Evolutionary conservation across 2,113 vertebrate species (phyloP), one percentile per base, ranked within the genome.

Genomic region (Nipponia nippon): DNA sequence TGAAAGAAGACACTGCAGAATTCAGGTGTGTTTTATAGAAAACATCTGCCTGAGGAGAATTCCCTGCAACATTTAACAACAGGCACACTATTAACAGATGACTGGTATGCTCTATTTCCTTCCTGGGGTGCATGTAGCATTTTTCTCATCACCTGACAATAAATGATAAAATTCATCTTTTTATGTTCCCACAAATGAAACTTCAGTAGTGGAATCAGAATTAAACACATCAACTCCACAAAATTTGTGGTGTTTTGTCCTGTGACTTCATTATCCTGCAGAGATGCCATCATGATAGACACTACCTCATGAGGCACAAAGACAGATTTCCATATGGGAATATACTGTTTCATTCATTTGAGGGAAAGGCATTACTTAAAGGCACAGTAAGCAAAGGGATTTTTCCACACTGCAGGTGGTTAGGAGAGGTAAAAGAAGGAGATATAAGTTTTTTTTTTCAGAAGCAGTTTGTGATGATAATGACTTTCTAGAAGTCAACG

Each of bases 61-160:
- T 71, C 56, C 29, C 32, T 75, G 56, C 38, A 82, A 42, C 1
- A 0, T 59, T 71, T 89, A 66, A 82, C n/a, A 89, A 23, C 22
- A 50, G 1, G 2, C 8, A 42, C 0, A 0, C 7, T 50, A 50
- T 29, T 67, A 67, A 44, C 19, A 62, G 62, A 38, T 62, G 15
- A 38, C 21, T 84, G 19, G 4, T 75, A 63, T 50, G 46, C 16
- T 90, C 32, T 6, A 36, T 79, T 67, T 90, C 52, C n/a, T 50
- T 87, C 29, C 47, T 49, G 40, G 21, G 29, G 14, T 32, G 47
- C 19, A 13, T 36, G 46, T 2, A 56, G 20, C 4, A 18, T 79
- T 92, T 79, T 79, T 47, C 22, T 91, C 26, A 50, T 84, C 52
- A 38, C 27, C 32, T 62, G n/a, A 52, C 32, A 83, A 67, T 10